Base-by-base conservation (phyloP, 2,888 invertebrate genomes). In the Acanthacorydalis orientalis region DNA sequence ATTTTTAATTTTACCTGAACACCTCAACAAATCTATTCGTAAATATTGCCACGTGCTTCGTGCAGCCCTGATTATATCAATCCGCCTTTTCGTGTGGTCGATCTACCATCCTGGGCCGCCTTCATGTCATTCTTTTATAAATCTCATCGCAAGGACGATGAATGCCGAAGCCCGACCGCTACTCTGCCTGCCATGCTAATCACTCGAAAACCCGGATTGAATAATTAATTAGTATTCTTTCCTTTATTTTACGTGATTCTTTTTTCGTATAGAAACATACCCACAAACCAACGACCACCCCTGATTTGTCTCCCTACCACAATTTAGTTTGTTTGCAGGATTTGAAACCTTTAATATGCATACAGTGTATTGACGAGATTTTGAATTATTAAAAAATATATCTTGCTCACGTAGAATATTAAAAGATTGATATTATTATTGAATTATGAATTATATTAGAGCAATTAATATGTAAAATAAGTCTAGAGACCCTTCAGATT, bases 201-300 rank as follows among this genome's bases (percentile, higher is more conserved):
- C 71, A 72, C 69, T 68, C 68, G 57, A 60, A 56, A 65, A 64
- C 68, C 67, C 65, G 66, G 67, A 70, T 69, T 70, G 72, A 72
- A 72, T 72, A 73, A 73, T 72, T 72, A 73, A 73, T 71, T 70
- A 70, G 70, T 68, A 70, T 72, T 72, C 71, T 72, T 70, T 69
- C 61, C 68, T 63, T 62, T 64, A 63, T 61, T 63, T 62, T 63
- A 63, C 63, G 63, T 61, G 63, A 59, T 59, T 56, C 60, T 61
- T 63, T 64, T 61, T 58, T 56, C 53, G 12, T 31, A 31, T 31
- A 31, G 14, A 43, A 31, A 31, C 31, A 23, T 23, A 23, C 23
- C 23, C 23, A 23, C 23, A 23, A 23, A 23, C 23, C 23, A 23
- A 23, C 23, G 23, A 23, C 23, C 23, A 23, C 23, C 23, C 23